Evolutionary conservation across 2,113 vertebrate genomes (phyloP).

Genomic region (Brachirus orientalis): DNA sequence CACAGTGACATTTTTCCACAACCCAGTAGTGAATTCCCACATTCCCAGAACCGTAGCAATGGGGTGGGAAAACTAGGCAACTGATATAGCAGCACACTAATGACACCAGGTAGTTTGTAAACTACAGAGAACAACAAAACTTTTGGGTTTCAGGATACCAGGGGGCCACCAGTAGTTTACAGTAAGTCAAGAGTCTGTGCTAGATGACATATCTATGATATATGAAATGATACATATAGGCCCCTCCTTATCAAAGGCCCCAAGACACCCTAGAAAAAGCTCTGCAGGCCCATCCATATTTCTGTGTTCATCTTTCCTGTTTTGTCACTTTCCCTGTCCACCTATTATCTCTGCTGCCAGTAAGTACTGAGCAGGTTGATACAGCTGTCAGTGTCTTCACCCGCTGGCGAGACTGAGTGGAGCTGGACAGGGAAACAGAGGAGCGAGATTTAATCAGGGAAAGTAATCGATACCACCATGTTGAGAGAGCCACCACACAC

Average conservation of each 20-base stretch:
- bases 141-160: no score
- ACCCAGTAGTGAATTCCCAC: conserved; percentile 9
- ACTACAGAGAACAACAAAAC: no score
- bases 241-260: no score
- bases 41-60: not conserved
- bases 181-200: no score
- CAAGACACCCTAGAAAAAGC: no score
- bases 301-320: not conserved
- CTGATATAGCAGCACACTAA: no score
- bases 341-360: conserved; percentile 4
- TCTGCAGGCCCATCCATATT: not conserved
- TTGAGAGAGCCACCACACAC: conserved; percentile 55
- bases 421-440: conserved; percentile 58
- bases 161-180: no score
- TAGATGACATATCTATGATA: no score
- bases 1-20: conserved; percentile 3
- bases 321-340: not conserved
- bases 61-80: no score
- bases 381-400: conserved; percentile 60
- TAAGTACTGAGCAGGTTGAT: conserved; percentile 57
- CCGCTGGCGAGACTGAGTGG: conserved; percentile 55
- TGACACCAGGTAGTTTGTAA: no score
- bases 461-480: conserved; percentile 69
- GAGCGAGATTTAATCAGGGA: conserved; percentile 71
- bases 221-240: no score